A percentile compares a stretch with the other conserved stretches of the same genome.
phyloP scores from a whole-genome alignment of 2,888 invertebrate genomes.

The Margaritifera margaritifera region DNA sequence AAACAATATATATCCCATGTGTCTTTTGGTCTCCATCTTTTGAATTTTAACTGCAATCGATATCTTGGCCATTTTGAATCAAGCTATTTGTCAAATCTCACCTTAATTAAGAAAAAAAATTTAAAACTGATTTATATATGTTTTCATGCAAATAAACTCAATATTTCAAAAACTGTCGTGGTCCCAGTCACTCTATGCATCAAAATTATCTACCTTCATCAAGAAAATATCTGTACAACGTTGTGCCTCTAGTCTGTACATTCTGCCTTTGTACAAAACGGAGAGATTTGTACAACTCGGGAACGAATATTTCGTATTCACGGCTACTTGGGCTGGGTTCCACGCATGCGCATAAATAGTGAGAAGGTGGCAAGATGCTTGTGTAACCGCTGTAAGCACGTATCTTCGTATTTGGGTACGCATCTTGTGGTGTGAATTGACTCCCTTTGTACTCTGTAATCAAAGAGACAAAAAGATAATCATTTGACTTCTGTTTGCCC shows the following conservation, averaged over 20 bases:
- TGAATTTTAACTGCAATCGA: no score
- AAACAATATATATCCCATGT: no score
- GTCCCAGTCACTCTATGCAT: not conserved
- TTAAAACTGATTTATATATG: no score
- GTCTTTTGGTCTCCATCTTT: no score
- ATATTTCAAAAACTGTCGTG: no score
- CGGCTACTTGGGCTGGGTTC: constrained; percentile 3
- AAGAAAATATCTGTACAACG: constrained; percentile 4
- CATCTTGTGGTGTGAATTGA: constrained; percentile 13
- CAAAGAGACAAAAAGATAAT: constrained; percentile 1
- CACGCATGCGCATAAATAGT: constrained; percentile 16
- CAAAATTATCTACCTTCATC: not conserved
- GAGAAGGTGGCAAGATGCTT: constrained; percentile 15
- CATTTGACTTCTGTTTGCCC: no score
- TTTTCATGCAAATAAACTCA: no score
- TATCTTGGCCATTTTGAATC: no score
- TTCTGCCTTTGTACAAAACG: constrained; percentile 4
- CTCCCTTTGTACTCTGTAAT: constrained; percentile 21
- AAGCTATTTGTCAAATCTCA: no score
- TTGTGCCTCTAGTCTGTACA: not conserved
- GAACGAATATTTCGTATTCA: constrained; percentile 9
- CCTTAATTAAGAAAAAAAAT: no score
- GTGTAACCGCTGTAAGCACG: constrained; percentile 6
- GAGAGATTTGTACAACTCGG: constrained; percentile 15
- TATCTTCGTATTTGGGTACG: not conserved